Evolutionary conservation across 2,797 vertebrate species (phyloP), one percentile per base, ranked within the genome.

Genomic region (Urocyon cinereoargenteus): DNA sequence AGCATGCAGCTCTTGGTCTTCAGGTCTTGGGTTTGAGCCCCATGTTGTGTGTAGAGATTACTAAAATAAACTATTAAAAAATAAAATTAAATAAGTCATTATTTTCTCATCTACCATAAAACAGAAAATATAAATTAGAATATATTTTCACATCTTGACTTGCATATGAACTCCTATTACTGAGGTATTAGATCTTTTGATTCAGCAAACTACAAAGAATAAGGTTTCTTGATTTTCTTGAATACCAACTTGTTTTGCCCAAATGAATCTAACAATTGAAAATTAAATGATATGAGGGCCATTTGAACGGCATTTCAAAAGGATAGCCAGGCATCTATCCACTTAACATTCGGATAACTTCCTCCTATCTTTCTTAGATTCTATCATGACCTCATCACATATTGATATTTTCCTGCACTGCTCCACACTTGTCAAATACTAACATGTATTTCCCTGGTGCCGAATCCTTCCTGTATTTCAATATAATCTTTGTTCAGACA

Each of bases 401-500:
- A 85, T 28, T 64, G 92, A 59, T 96, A 94, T 94, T 98, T 96
- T 79, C 93, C 92, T 92, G 49, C 87, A 81, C 53, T 92, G 49
- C 81, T 94, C 6, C 15, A n/a, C 87, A 94, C 86, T 96, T 97
- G 77, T 91, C 97, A 94, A 93, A 97, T 94, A 87, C 66, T 90
- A 94, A 79, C 84, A 34, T 6, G 75, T 45, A 59, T 96, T 97
- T 98, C 83, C 89, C 94, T 91, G 91, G 93, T 96, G 94, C 93
- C 1, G 0, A 95, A 90, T 97, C 84, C 91, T 92, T 96, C 51
- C 86, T 97, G 95, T 57, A 78, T 97, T 92, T 98, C 96, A 97
- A 95, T 97, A 59, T 64, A 97, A 91, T 97, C 97, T 95, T 97
- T 97, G 95, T 97, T 98, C 96, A 97, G 97, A 97, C 96, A 98